Percentiles rank a stretch among this genome's conserved stretches.
Conservation (phyloP, 1,140 invertebrate genomes). For the Ericerus pela region DNA sequence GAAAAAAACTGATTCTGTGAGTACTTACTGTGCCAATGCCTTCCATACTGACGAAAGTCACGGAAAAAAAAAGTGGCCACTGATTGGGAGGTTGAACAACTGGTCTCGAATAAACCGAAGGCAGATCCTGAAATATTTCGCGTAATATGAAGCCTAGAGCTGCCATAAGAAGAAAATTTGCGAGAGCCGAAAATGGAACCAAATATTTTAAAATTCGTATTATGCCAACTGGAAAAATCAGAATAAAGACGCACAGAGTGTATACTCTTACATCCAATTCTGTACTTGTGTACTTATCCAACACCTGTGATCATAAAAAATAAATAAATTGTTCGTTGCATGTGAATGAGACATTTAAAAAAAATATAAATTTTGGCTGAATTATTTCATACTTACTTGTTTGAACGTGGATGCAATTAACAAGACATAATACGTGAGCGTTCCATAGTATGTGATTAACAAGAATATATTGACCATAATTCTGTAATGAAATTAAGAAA, state of each 20-base stretch:
- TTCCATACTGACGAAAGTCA: constrained; percentile 62
- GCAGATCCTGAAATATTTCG: constrained; percentile 40
- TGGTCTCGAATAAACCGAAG: constrained; percentile 1
- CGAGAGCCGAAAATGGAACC: constrained; percentile 55
- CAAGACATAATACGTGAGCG: constrained; percentile 54
- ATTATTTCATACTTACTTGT: constrained; percentile 37
- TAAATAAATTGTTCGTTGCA: background rate
- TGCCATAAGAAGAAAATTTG: constrained; percentile 47
- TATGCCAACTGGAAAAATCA: constrained; percentile 43
- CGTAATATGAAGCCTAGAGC: constrained; percentile 52
- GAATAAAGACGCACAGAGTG: constrained; percentile 31
- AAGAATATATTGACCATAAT: constrained; percentile 11
- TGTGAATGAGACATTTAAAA: no score
- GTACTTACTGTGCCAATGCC: constrained; percentile 53
- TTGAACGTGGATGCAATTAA: constrained; percentile 50
- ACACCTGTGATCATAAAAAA: background rate
- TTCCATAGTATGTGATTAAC: constrained; percentile 34
- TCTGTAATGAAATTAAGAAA: background rate
- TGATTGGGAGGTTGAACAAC: background rate
- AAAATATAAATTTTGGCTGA: no score
- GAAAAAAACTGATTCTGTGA: no score
- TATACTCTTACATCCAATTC: constrained; percentile 1
- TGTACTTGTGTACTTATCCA: background rate
- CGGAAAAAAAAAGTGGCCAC: constrained; percentile 31
- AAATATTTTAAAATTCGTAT: constrained; percentile 53